Evolutionary conservation across 2,888 invertebrate species (phyloP), one percentile per base, ranked within the genome.

Genomic region (Drosophila bunnanda): DNA sequence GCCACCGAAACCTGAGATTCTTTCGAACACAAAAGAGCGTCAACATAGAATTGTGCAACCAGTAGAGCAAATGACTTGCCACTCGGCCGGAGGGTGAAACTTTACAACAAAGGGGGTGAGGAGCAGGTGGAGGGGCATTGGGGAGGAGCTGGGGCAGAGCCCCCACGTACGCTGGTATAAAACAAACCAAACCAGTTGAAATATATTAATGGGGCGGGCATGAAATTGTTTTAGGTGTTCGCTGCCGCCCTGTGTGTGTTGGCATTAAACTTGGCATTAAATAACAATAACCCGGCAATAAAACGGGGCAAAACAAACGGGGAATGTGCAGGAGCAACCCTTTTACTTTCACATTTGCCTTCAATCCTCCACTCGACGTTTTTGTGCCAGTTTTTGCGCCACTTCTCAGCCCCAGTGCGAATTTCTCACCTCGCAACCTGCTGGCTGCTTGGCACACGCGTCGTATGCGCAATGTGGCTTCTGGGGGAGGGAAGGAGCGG

Each of bases 281-380:
- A 88, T 88, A 88, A 83, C 87, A 88, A 88, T 83, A 86, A 80
- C 83, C 74, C 75, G 72, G 83, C 80, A 87, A 87, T 83, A 84
- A 89, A 87, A 70, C 69, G 71, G 67, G 69, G 44, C 32, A 50
- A 50, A 50, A 32, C 13, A 34, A 34, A 20, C 13, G 50, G 43
- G 4, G 28, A 41, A 44, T 41, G 43, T 13, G 25, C 8, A 32
- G 61, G 25, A 41, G 41, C 48, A 83, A 81, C 81, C 75, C 79
- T 76, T 86, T 70, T 55, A 22, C 81, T 76, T 88, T 72, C 58
- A 39, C 69, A 58, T 54, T 73, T 54, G 13, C 50, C 52, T 66
- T 48, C 69, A 38, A 32, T 66, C 20, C 39, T n/a, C 17, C 20
- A 28, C 5, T 30, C 39, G 15, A 17, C 46, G 46, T 30, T 65